These are phyloP conservation scores for Grantiella picta DNA, from an alignment of 2,113 vertebrate genomes.

Conservation along the genomic window DNA sequence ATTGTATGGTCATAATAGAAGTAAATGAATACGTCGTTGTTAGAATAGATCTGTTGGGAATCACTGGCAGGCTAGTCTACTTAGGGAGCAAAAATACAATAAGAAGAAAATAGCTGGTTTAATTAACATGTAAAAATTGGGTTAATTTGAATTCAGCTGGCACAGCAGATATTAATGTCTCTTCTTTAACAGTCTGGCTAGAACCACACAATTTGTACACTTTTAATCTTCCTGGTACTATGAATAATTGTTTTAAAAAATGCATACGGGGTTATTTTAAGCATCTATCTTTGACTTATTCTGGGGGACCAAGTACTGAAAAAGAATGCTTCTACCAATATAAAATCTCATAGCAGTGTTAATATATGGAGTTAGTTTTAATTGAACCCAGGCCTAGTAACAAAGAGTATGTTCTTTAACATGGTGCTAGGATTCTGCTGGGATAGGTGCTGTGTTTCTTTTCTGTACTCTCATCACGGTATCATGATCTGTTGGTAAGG, in stretches of 20 bases:
- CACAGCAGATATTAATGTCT: conserved; percentile 76
- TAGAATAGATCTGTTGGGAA: conserved; percentile 93
- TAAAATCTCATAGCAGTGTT: neutral
- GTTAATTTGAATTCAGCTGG: conserved; percentile 85
- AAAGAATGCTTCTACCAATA: neutral
- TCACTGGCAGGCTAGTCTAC: conserved; percentile 86
- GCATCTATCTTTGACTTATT: conserved; percentile 26
- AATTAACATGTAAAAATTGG: conserved; percentile 86
- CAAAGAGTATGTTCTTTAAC: neutral
- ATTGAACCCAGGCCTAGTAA: neutral
- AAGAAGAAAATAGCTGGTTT: conserved; percentile 87
- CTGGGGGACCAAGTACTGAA: neutral
- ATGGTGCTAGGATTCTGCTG: neutral
- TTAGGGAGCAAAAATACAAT: conserved; percentile 89
- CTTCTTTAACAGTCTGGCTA: conserved; percentile 60
- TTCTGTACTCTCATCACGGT: neutral
- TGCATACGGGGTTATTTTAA: conserved; percentile 47
- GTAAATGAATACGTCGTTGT: conserved; percentile 94
- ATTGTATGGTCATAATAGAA: conserved; percentile 93
- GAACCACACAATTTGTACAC: conserved; percentile 50
- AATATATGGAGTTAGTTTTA: neutral
- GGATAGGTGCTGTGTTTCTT: neutral
- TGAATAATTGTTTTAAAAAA: conserved; percentile 59
- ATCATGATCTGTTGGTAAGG: neutral
- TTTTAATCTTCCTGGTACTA: conserved; percentile 51